Evolutionary conservation across 1,140 invertebrate species (phyloP).

Genomic region (Sarcophaga bullata): DNA sequence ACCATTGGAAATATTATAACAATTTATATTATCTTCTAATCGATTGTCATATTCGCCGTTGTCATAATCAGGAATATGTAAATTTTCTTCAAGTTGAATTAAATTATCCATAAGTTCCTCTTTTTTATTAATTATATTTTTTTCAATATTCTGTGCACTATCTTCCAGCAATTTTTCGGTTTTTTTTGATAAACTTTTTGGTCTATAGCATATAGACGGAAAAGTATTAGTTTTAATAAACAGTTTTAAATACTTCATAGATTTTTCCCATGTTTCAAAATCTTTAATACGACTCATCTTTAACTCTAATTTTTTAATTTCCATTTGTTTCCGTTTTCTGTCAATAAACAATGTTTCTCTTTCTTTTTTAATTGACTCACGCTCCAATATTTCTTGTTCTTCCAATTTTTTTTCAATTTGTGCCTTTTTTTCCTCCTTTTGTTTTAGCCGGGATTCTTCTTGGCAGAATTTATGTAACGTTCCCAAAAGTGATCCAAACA

Average conservation of each 20-base stretch:
- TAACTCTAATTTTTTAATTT: slow-evolving; percentile 88
- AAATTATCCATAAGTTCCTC: not conserved
- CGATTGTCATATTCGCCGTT: not conserved
- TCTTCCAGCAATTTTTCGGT: slow-evolving; percentile 67
- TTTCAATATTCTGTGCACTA: not conserved
- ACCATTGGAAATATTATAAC: not conserved
- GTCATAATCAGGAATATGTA: not conserved
- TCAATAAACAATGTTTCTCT: slow-evolving; percentile 86
- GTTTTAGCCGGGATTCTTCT: slow-evolving; percentile 90
- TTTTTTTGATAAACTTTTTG: slow-evolving; percentile 74
- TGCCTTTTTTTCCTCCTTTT: slow-evolving; percentile 76
- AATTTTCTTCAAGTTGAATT: not conserved
- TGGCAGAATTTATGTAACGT: slow-evolving; percentile 95
- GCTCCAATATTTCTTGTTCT: slow-evolving; percentile 87
- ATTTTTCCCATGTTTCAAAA: slow-evolving; percentile 87
- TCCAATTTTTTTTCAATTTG: slow-evolving; percentile 94
- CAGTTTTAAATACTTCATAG: slow-evolving; percentile 79
- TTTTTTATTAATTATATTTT: not conserved
- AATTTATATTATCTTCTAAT: not conserved
- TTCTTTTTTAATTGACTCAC: slow-evolving; percentile 85
- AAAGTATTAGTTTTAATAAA: slow-evolving; percentile 90
- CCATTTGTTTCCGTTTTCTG: slow-evolving; percentile 85
- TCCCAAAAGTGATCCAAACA: slow-evolving; percentile 94
- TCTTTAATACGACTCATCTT: slow-evolving; percentile 90
- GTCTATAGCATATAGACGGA: slow-evolving; percentile 88